A percentile compares a stretch with the other conserved stretches of the same genome.
These are phyloP conservation scores for Chloroceryle amazona DNA, from an alignment of 2,797 vertebrate species.

Conservation along the genomic window DNA sequence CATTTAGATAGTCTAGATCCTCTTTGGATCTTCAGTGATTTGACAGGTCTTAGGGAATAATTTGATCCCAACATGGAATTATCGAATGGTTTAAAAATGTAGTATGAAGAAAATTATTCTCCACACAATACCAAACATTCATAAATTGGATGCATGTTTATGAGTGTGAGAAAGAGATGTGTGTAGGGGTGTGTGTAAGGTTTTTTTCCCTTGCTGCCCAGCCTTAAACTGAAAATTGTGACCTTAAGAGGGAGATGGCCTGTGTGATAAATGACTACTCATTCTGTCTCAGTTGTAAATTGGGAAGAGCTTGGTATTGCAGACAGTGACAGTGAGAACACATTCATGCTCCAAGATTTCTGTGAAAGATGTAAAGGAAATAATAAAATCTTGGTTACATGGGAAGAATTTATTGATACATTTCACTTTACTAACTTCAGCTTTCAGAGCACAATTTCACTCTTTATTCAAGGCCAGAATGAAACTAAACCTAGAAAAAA, in stretches of 20 bases:
- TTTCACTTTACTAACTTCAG: neutral
- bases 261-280: neutral
- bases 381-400: neutral
- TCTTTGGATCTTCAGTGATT: neutral
- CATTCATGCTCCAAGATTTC: neutral
- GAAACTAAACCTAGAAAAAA: neutral
- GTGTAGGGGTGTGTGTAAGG: accelerated
- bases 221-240: neutral
- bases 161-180: neutral
- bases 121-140: neutral
- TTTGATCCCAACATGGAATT: neutral
- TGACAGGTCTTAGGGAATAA: neutral
- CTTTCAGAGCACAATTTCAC: neutral
- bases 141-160: neutral
- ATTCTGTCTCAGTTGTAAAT: accelerated
- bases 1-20: neutral
- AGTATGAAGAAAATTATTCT: neutral
- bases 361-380: neutral
- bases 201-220: neutral
- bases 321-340: neutral
- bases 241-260: neutral
- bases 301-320: neutral
- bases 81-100: neutral
- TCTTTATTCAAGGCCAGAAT: neutral
- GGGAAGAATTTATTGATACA: neutral